Percentiles rank a stretch among this genome's conserved stretches.
These are phyloP conservation scores for Monodelphis domestica DNA, from an alignment of 2,797 vertebrate genomes.

Conservation along the genomic window DNA sequence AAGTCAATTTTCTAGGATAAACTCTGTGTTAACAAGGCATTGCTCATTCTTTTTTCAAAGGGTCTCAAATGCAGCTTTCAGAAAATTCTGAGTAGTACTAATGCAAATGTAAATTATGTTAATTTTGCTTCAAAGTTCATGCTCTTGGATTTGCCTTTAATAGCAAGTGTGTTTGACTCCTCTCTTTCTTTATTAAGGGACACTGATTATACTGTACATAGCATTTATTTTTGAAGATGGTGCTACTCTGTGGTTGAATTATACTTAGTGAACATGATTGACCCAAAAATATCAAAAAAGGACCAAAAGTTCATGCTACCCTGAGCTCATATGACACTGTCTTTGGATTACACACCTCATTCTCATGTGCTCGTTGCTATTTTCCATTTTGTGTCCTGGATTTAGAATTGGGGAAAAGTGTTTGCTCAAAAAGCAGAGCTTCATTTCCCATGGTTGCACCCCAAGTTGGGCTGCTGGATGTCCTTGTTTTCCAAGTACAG, in stretches of 20 bases:
- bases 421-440: not conserved
- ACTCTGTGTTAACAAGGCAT: not conserved
- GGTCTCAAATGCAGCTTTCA: not conserved
- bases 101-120: constrained; percentile 55
- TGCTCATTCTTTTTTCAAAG: not conserved
- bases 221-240: not conserved
- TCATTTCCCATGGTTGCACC: not conserved
- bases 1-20: not conserved
- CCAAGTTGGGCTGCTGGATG: not conserved
- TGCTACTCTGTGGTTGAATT: not conserved
- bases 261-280: not conserved
- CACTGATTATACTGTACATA: not conserved
- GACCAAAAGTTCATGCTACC: not conserved
- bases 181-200: not conserved
- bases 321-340: rapidly evolving
- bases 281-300: not conserved
- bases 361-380: not conserved
- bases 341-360: not conserved
- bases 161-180: constrained; percentile 41
- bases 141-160: constrained; percentile 26
- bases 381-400: not conserved
- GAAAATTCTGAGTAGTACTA: constrained; percentile 1
- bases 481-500: rapidly evolving
- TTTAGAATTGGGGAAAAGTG: not conserved
- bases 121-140: constrained; percentile 51